Percentiles rank a stretch among this genome's conserved stretches.
Conservation (phyloP, 2,888 invertebrate species). For the Rhorus exstirpatorius region DNA sequence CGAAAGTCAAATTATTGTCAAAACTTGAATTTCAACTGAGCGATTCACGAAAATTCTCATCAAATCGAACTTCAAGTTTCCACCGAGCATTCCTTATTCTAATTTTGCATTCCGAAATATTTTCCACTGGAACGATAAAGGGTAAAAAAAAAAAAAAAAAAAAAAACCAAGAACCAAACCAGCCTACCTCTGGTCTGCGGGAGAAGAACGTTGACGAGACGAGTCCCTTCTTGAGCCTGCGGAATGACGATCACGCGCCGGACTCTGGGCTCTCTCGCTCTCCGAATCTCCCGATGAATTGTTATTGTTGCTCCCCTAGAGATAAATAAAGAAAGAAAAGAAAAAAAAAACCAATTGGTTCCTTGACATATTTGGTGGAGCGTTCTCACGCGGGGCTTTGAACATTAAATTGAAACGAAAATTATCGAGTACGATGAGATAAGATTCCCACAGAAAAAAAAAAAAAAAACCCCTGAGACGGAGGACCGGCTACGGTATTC, state of each 20-base stretch:
- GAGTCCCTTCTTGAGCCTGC: conserved; percentile 76
- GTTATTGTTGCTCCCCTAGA: conserved; percentile 85
- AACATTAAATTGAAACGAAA: conserved; percentile 37
- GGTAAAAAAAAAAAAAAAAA: conserved; percentile 12
- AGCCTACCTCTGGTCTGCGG: conserved; percentile 85
- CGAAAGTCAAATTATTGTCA: too few relatives aligned
- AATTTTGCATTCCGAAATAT: too few relatives aligned
- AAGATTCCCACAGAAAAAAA: conserved; percentile 16
- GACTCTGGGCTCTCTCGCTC: conserved; percentile 80
- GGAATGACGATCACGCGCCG: conserved; percentile 69
- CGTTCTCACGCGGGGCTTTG: conserved; percentile 27
- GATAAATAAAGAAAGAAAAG: conserved; percentile 75
- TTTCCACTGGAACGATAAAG: not conserved
- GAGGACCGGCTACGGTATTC: conserved; percentile 45
- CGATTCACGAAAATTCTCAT: too few relatives aligned
- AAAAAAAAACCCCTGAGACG: conserved; percentile 57
- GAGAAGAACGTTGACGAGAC: conserved; percentile 77
- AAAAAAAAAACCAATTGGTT: conserved; percentile 55
- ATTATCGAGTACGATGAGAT: conserved; percentile 42
- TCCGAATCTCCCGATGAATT: conserved; percentile 83
- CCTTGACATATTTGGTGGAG: conserved; percentile 25
- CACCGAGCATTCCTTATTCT: too few relatives aligned
- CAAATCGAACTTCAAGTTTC: not conserved
- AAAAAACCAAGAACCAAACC: conserved; percentile 76
- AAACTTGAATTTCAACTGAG: too few relatives aligned